A percentile compares a stretch with the other conserved stretches of the same genome.
phyloP scores from a whole-genome alignment of 2,888 invertebrate species.

The Geotrupes spiniger region DNA sequence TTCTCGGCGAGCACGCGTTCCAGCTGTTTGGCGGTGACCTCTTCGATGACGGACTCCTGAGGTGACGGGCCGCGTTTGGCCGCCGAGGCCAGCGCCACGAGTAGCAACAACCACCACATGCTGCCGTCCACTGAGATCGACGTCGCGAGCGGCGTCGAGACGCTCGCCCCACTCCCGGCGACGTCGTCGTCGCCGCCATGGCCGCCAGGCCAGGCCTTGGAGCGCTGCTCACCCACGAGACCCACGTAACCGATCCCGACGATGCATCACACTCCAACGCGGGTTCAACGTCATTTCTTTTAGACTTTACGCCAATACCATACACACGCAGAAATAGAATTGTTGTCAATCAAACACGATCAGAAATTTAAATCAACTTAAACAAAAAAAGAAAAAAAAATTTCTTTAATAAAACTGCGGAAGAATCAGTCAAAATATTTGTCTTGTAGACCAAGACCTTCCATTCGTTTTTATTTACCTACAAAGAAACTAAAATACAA shows the following conservation, averaged over 20 bases:
- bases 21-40: slow-evolving; percentile 89
- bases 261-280: no score
- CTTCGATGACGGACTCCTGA: slow-evolving; percentile 78
- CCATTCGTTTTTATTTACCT: no score
- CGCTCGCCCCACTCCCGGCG: slow-evolving; percentile 27
- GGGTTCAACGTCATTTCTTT: no score
- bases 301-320: no score
- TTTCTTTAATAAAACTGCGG: no score
- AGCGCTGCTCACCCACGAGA: slow-evolving; percentile 16
- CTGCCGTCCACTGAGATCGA: slow-evolving; percentile 45
- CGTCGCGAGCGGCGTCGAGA: slow-evolving; percentile 40
- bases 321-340: no score
- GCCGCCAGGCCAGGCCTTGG: slow-evolving; percentile 12
- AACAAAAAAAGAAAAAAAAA: no score
- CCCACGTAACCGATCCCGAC: slow-evolving; percentile 4
- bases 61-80: slow-evolving; percentile 47
- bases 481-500: no score
- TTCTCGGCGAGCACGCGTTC: slow-evolving; percentile 85
- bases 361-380: no score
- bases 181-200: slow-evolving; percentile 10
- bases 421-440: no score
- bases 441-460: no score
- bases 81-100: slow-evolving; percentile 53
- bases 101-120: slow-evolving; percentile 55
- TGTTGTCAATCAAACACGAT: no score